phyloP scores from a whole-genome alignment of 2,888 invertebrate species.

The Tinea trinotella region DNA sequence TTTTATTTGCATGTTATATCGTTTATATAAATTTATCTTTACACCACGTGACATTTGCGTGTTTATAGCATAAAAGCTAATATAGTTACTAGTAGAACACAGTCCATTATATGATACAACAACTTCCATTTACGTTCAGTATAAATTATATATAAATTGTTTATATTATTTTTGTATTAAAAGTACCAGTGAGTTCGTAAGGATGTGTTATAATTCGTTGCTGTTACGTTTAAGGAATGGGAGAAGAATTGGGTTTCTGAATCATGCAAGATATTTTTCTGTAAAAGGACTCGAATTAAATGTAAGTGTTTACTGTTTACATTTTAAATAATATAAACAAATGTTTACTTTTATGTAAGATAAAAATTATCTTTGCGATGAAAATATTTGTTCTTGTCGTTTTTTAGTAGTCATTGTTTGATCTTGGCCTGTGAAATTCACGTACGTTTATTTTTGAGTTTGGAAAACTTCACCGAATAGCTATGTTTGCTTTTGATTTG shows the following conservation, averaged over 20 bases:
- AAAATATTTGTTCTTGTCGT: too few relatives aligned
- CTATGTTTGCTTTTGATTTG: too few relatives aligned
- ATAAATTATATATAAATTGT: not conserved
- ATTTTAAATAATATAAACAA: too few relatives aligned
- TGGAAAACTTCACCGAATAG: too few relatives aligned
- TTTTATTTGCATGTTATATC: not conserved
- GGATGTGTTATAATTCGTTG: slow-evolving; percentile 45
- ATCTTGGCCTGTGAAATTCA: too few relatives aligned
- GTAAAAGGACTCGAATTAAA: slow-evolving; percentile 35
- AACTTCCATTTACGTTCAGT: not conserved
- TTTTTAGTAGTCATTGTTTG: too few relatives aligned
- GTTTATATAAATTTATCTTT: not conserved
- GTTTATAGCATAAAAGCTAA: slow-evolving; percentile 5
- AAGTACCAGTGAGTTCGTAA: slow-evolving; percentile 16
- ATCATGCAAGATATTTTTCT: slow-evolving; percentile 37
- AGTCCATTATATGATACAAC: slow-evolving; percentile 2
- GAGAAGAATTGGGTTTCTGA: not conserved
- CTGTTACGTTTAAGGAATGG: slow-evolving; percentile 27
- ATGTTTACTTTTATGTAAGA: too few relatives aligned
- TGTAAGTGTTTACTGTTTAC: slow-evolving; percentile 43
- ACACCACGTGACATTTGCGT: not conserved
- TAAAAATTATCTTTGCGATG: too few relatives aligned
- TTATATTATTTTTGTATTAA: not conserved
- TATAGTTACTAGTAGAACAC: not conserved
- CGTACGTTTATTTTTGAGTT: too few relatives aligned